Percentiles rank a stretch among this genome's conserved stretches.
Conservation (phyloP, 2,113 vertebrate genomes). For the Hippocampus abdominalis region DNA sequence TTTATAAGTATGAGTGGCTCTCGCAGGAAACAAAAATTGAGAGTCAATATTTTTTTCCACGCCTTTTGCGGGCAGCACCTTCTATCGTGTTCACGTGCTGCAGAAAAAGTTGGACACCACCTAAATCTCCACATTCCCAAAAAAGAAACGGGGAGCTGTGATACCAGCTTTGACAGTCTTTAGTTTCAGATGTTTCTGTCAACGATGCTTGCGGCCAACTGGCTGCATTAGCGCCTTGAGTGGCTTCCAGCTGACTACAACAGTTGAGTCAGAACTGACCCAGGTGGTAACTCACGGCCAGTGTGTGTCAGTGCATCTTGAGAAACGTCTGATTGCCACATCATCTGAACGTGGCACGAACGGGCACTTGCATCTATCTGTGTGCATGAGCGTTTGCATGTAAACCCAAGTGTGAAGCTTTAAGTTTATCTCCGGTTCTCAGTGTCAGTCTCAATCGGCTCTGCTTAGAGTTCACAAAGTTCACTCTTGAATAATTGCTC, state of each 20-base stretch:
- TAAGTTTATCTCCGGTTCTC: not conserved
- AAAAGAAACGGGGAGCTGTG: not conserved
- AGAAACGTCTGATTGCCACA: slow-evolving; percentile 36
- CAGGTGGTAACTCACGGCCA: slow-evolving; percentile 50
- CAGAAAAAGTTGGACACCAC: not conserved
- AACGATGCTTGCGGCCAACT: slow-evolving; percentile 40
- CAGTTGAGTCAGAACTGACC: slow-evolving; percentile 14
- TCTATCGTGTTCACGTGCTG: not conserved
- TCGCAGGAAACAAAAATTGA: no score
- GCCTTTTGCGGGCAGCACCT: not conserved
- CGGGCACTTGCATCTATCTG: not conserved
- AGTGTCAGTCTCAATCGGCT: slow-evolving; percentile 8
- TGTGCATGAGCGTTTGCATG: slow-evolving; percentile 17
- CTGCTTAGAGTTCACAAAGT: slow-evolving; percentile 18
- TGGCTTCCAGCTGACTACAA: not conserved
- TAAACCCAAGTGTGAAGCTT: slow-evolving; percentile 11
- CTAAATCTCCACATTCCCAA: not conserved
- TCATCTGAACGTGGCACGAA: not conserved
- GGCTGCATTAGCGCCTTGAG: slow-evolving; percentile 23
- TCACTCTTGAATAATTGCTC: slow-evolving; percentile 13
- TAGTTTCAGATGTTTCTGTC: slow-evolving; percentile 32
- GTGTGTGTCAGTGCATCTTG: not conserved
- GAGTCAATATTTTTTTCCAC: not conserved
- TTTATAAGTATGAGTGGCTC: no score
- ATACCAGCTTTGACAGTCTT: slow-evolving; percentile 17